Percentiles rank a stretch among this genome's conserved stretches.
phyloP scores from a whole-genome alignment of 2,888 invertebrate genomes.

The Blastobasis lacticolella region DNA sequence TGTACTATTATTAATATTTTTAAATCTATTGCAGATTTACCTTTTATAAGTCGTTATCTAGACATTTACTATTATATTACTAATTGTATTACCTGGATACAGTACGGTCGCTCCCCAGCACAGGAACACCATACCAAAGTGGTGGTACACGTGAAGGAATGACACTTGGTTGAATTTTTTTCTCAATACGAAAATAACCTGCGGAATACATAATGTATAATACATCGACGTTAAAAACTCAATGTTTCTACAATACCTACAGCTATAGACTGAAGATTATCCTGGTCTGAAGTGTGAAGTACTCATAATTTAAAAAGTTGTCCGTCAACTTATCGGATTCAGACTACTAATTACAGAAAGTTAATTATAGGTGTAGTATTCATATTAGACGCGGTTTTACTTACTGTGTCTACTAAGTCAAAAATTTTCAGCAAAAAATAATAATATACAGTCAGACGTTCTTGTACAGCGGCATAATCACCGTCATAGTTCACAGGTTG shows the following conservation, averaged over 20 bases:
- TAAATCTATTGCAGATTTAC: no score
- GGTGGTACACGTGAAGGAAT: slow-evolving; percentile 86
- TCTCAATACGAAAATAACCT: slow-evolving; percentile 83
- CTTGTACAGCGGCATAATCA: slow-evolving; percentile 22
- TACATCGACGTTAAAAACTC: no score
- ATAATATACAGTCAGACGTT: slow-evolving; percentile 16
- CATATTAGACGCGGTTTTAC: slow-evolving; percentile 11
- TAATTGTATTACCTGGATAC: slow-evolving; percentile 58
- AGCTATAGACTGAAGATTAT: no score
- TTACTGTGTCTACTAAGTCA: slow-evolving; percentile 58
- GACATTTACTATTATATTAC: no score
- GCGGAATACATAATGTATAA: slow-evolving; percentile 29
- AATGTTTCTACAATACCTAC: no score
- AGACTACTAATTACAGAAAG: no score
- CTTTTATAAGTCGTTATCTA: no score
- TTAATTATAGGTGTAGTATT: no score
- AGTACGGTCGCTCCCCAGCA: slow-evolving; percentile 77
- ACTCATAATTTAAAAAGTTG: no score
- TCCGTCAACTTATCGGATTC: no score
- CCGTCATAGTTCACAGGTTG: slow-evolving; percentile 43
- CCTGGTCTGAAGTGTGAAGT: no score
- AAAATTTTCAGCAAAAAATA: slow-evolving; percentile 46
- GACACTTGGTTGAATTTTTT: slow-evolving; percentile 82
- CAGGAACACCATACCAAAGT: slow-evolving; percentile 83
- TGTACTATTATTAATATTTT: no score